Conservation (phyloP, 1,140 invertebrate genomes). For the Magallana angulata region DNA sequence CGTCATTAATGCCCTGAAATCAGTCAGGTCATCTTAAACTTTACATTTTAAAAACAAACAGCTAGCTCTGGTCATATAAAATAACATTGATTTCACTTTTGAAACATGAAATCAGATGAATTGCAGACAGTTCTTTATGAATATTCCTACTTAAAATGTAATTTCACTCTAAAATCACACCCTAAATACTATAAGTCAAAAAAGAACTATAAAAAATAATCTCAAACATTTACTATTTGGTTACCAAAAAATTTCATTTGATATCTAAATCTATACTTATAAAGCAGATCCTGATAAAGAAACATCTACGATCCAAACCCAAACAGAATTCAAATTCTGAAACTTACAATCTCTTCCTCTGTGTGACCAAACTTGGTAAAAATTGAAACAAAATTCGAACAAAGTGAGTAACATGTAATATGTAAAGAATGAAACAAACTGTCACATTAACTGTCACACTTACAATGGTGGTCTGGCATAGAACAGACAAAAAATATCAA, state of each 20-base stretch:
- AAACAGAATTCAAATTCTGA: background rate
- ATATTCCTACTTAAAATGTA: too few relatives aligned
- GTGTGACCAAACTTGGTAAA: background rate
- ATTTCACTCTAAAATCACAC: background rate
- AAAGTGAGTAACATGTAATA: background rate
- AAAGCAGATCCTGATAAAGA: background rate
- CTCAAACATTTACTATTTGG: too few relatives aligned
- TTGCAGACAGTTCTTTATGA: too few relatives aligned
- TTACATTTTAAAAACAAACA: too few relatives aligned
- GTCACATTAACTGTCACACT: background rate
- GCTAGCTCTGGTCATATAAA: too few relatives aligned
- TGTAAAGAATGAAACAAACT: background rate
- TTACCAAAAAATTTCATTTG: too few relatives aligned
- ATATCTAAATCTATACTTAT: too few relatives aligned
- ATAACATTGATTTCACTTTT: too few relatives aligned
- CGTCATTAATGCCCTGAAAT: constrained; percentile 65
- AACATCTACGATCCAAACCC: background rate
- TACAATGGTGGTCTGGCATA: background rate
- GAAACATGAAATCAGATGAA: too few relatives aligned
- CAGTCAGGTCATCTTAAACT: too few relatives aligned
- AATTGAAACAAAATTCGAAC: background rate
- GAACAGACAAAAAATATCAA: background rate
- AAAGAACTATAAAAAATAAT: too few relatives aligned
- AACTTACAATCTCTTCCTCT: background rate
- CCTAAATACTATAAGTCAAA: too few relatives aligned